Percentiles rank a stretch among this genome's conserved stretches.
phyloP scores from a whole-genome alignment of 2,797 vertebrate species.

The Pantherophis vulpinus region DNA sequence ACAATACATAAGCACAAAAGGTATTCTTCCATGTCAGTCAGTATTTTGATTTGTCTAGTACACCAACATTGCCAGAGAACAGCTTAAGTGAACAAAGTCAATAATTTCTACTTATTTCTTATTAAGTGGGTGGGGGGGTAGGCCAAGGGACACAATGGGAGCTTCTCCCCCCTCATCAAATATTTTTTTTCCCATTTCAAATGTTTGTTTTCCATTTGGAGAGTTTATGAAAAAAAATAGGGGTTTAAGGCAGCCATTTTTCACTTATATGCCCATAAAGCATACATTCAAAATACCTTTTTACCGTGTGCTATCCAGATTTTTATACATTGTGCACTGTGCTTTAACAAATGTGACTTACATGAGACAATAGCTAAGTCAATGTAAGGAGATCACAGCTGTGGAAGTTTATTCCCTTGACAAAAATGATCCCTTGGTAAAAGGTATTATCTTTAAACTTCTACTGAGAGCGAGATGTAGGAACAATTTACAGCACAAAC shows the following conservation, averaged over 20 bases:
- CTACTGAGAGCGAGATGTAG: background rate
- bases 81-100: background rate
- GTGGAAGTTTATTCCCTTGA: background rate
- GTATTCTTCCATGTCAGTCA: background rate
- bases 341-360: background rate
- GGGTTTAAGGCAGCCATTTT: background rate
- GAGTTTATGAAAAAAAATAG: background rate
- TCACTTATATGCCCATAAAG: background rate
- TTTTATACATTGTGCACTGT: background rate
- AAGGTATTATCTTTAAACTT: background rate
- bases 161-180: background rate
- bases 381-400: background rate
- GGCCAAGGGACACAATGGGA: background rate
- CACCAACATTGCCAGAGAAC: background rate
- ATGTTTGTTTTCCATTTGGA: background rate
- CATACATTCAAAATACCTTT: background rate
- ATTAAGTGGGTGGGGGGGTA: background rate
- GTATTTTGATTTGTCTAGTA: background rate
- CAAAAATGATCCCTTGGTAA: background rate
- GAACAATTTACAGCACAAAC: background rate
- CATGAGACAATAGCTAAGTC: background rate
- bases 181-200: background rate
- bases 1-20: background rate
- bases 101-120: background rate
- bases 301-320: background rate